Conservation (phyloP, 1,140 invertebrate species). For the Arctopsyche grandis region DNA sequence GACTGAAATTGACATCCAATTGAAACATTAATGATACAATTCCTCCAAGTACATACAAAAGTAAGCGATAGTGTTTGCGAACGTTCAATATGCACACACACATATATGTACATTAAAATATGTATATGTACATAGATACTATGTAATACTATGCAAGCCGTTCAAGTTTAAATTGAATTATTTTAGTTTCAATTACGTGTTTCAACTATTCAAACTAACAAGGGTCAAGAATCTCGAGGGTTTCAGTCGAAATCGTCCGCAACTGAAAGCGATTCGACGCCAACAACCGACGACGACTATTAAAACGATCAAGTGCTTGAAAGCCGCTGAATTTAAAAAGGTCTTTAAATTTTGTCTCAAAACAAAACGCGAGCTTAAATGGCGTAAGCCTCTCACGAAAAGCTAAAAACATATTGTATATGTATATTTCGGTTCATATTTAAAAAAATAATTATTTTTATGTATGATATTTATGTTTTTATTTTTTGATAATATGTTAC, state of each 20-base stretch:
- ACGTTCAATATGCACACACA: no score
- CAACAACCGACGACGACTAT: neutral
- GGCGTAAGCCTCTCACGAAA: neutral
- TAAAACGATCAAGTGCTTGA: neutral
- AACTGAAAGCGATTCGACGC: neutral
- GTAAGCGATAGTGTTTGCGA: no score
- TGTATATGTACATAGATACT: no score
- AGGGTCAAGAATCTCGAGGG: constrained; percentile 26
- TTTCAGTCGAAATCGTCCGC: constrained; percentile 12
- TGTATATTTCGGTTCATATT: neutral
- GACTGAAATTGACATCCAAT: no score
- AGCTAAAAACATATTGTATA: neutral
- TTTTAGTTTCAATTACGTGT: constrained; percentile 27
- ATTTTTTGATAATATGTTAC: no score
- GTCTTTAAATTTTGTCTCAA: neutral
- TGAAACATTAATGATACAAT: no score
- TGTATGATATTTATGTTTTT: no score
- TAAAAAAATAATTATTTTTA: no score
- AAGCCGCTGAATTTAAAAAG: neutral
- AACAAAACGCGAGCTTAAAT: neutral
- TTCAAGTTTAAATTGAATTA: constrained; percentile 25
- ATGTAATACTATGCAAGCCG: no score
- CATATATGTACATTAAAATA: no score
- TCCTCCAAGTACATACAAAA: no score
- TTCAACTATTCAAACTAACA: constrained; percentile 32